Evolutionary conservation across 1,140 invertebrate species (phyloP).

Genomic region (Drosophila guanche): DNA sequence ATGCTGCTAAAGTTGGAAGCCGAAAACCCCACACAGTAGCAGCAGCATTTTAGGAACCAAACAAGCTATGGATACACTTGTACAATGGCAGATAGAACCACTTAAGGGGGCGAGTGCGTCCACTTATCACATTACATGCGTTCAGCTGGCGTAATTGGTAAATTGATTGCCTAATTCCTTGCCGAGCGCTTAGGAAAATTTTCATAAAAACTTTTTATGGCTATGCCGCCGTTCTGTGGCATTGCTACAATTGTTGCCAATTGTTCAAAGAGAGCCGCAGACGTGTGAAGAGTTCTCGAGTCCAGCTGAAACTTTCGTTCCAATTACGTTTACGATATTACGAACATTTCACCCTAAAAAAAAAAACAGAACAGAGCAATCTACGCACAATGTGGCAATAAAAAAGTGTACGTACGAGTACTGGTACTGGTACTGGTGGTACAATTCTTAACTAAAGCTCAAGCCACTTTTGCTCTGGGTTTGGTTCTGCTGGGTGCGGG

Average conservation of each 20-base stretch:
- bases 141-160: conserved; percentile 57
- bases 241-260: conserved; percentile 72
- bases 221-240: conserved; percentile 44
- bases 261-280: conserved; percentile 34
- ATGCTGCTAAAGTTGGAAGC: conserved; percentile 65
- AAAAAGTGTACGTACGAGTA: conserved; percentile 41
- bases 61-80: background rate
- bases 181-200: conserved; percentile 62
- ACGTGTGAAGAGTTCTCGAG: conserved; percentile 36
- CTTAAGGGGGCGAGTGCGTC: conserved; percentile 4
- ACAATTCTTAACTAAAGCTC: conserved; percentile 59
- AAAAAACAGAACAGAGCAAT: background rate
- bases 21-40: conserved; percentile 27
- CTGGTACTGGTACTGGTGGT: background rate
- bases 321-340: conserved; percentile 80
- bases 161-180: conserved; percentile 65
- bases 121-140: conserved; percentile 36
- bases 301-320: conserved; percentile 53
- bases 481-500: background rate
- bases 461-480: conserved; percentile 4
- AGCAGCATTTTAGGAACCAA: too few species aligned
- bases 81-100: conserved; percentile 17
- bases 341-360: conserved; percentile 53
- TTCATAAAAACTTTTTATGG: conserved; percentile 79
- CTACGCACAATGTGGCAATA: conserved; percentile 71